Conservation (phyloP, 2,797 vertebrate species). For the Astyanax mexicanus region DNA sequence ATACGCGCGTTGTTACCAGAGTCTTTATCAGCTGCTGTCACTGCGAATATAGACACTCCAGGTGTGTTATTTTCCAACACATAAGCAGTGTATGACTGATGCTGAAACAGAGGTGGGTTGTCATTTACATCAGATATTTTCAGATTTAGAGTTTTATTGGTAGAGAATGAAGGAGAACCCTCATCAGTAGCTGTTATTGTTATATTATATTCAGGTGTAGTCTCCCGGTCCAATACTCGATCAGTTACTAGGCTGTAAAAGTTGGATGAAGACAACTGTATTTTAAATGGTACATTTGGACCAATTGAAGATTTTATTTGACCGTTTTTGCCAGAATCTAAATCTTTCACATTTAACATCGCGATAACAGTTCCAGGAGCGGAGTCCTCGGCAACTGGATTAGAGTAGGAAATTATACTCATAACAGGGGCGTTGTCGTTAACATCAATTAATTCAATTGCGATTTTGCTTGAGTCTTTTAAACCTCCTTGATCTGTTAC, state of each 20-base stretch:
- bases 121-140: constrained; percentile 77
- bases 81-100: constrained; percentile 61
- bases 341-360: constrained; percentile 79
- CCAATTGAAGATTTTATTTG: constrained; percentile 70
- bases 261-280: constrained; percentile 69
- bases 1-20: constrained; percentile 74
- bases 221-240: too few species aligned
- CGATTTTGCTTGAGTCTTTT: constrained; percentile 70
- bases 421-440: constrained; percentile 81
- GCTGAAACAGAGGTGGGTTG: constrained; percentile 71
- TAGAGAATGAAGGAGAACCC: constrained; percentile 68
- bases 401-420: constrained; percentile 74
- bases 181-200: constrained; percentile 74
- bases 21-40: constrained; percentile 75
- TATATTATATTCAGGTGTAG: constrained; percentile 76
- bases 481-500: constrained; percentile 73
- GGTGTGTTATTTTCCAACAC: constrained; percentile 76
- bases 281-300: constrained; percentile 72
- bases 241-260: constrained; percentile 77
- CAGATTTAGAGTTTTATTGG: constrained; percentile 70
- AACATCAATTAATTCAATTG: constrained; percentile 73
- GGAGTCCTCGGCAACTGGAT: constrained; percentile 73
- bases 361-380: constrained; percentile 71
- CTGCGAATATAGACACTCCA: constrained; percentile 66
- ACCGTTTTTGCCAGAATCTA: constrained; percentile 76